These are phyloP conservation scores for Augochlorella aurata DNA, from an alignment of 2,888 invertebrate species.

Conservation along the genomic window DNA sequence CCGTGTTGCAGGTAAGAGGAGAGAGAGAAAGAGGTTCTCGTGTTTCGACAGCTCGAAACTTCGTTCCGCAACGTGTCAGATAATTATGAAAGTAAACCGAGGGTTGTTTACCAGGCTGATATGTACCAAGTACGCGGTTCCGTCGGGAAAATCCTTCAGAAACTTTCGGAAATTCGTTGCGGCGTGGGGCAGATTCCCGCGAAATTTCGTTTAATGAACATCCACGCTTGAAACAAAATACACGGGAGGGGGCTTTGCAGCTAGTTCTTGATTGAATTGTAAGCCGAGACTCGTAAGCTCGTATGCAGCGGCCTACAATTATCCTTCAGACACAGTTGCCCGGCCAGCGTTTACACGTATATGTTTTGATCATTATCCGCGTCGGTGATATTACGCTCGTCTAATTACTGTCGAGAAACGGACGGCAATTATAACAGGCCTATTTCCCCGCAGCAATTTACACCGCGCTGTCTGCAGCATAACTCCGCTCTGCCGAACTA, in stretches of 20 bases:
- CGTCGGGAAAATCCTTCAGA: background rate
- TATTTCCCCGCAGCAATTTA: constrained; percentile 2
- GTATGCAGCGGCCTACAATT: constrained; percentile 64
- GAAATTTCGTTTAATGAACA: constrained; percentile 49
- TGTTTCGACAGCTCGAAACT: constrained; percentile 5
- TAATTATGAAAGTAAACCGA: constrained; percentile 13
- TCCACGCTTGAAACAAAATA: constrained; percentile 34
- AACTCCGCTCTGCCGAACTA: background rate
- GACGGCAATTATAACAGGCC: constrained; percentile 47
- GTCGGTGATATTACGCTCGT: constrained; percentile 39
- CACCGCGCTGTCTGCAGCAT: background rate
- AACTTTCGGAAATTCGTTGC: constrained; percentile 36
- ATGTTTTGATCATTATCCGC: constrained; percentile 54
- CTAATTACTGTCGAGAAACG: constrained; percentile 51
- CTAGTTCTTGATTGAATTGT: constrained; percentile 60
- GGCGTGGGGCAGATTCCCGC: constrained; percentile 37
- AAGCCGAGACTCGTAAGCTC: constrained; percentile 63
- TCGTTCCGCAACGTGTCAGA: constrained; percentile 13
- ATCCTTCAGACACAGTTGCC: constrained; percentile 50
- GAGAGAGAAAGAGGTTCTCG: background rate
- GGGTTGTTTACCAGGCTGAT: constrained; percentile 4
- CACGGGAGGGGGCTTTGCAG: constrained; percentile 46
- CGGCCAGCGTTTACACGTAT: constrained; percentile 42
- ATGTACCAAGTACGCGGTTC: background rate
- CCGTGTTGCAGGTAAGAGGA: background rate